Percentiles rank a stretch among this genome's conserved stretches.
Evolutionary conservation across 2,888 invertebrate species (phyloP).

Genomic region (Strigamia transsilvanica): DNA sequence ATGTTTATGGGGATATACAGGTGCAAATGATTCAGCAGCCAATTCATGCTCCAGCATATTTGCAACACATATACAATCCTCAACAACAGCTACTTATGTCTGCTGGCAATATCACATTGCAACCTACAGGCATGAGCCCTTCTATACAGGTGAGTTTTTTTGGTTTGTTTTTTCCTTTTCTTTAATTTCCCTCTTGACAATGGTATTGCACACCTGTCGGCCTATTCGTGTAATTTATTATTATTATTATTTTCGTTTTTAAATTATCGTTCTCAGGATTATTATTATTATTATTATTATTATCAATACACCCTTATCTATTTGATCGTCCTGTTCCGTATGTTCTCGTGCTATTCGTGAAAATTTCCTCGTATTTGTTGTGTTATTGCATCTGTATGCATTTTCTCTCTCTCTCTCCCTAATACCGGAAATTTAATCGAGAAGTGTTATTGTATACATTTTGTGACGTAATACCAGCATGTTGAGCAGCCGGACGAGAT

Average conservation of each 20-base stretch:
- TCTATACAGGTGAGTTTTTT: slow-evolving; percentile 73
- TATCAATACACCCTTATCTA: background rate
- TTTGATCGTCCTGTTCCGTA: background rate
- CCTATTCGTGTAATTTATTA: background rate
- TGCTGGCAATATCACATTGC: slow-evolving; percentile 74
- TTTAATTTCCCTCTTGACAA: slow-evolving; percentile 16
- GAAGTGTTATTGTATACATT: background rate
- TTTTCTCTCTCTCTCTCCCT: background rate
- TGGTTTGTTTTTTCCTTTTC: background rate
- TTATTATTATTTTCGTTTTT: background rate
- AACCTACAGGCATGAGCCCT: slow-evolving; percentile 77
- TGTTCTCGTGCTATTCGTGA: background rate
- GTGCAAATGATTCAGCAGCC: slow-evolving; percentile 83
- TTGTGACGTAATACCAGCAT: slow-evolving; percentile 1
- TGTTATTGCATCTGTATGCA: background rate
- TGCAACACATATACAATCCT: slow-evolving; percentile 82
- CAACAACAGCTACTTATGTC: slow-evolving; percentile 78
- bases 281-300: background rate
- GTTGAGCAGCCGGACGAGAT: background rate
- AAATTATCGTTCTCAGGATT: too few relatives aligned
- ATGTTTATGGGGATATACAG: slow-evolving; percentile 58
- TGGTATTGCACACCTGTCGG: slow-evolving; percentile 5
- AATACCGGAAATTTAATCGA: background rate
- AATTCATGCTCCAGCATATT: slow-evolving; percentile 76
- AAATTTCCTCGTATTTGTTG: background rate